Evolutionary conservation across 1,140 invertebrate species (phyloP), one percentile per base, ranked within the genome.

Genomic region (Colletes latitarsis): DNA sequence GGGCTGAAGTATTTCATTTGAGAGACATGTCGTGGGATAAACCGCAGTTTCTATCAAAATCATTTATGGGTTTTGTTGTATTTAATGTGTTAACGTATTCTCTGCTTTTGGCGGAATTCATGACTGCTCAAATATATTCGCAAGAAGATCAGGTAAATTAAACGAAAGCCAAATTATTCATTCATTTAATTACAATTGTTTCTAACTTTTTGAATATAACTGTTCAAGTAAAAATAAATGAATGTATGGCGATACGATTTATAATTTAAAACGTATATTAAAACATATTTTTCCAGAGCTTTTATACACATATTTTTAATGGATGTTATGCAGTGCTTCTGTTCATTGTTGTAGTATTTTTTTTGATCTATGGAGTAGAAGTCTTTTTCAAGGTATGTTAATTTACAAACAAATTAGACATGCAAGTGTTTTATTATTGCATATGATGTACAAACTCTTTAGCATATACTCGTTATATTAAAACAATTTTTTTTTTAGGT

Each of bases 1-100:
- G 98, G 98, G 98, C 98, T 64, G 98, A 99, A 95, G 97, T 98
- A 52, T 98, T 99, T 93, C 98, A 99, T 92, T 93, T 98, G n/a
- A 95, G 95, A 85, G 96, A 98, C 89, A 96, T 98, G 77, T 95
- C 96, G 62, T 97, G 96, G 95, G 97, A 98, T 89, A 96, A 96
- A 81, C 97, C 97, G 53, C 95, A 97, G 90, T 98, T 99, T 92
- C 94, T 99, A 43, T 98, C 97, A 57, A 99, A 99, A 94, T 98
- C 97, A 53, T 97, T 98, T 90, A 94, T 98, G n/a, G 98, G 96
- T 41, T 99, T 99, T 90, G 95, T 97, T 19, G 95, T 97, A 3
- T 98, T 98, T 93, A 99, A 98, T 92, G 93, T 98, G 70, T 96
- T 99, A 87, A 96, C 96, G 62, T 99, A 98, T 93, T 97, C 97